Evolutionary conservation across 2,113 vertebrate genomes (phyloP), one percentile per base, ranked within the genome.

Genomic region (zebrafish (Danio rerio)): DNA sequence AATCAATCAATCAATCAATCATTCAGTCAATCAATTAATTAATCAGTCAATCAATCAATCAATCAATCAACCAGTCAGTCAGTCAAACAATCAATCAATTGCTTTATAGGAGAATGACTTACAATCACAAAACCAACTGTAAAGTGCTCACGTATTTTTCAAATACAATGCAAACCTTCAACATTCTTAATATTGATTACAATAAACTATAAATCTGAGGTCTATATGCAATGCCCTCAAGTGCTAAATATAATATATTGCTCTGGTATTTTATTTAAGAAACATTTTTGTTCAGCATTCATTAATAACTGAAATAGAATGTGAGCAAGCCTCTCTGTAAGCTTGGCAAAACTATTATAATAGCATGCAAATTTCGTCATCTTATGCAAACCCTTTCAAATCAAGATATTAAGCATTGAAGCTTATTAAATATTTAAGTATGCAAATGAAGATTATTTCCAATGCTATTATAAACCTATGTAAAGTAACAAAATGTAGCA

Each of bases 381-480:
- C 5, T 68, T 52, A 71, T 52, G n/a, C 69, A 71, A 52, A 31
- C 69, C 7, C 12, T 15, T 8, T 71, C 45, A 71, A 71, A 15
- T 71, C 18, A 0, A 15, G 6, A 71, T 71, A 50, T 52, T 52
- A 50, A 71, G 47, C 18, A 71, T 11, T 71, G 68, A 71, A 50
- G 68, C 68, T 71, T 71, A 71, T 71, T 71, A 71, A 52, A 71
- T 31, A 71, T 71, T 52, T 52, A 52, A 21, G 11, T 52, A 21
- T 71, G 69, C 18, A 71, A 71, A 71, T 71, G 0, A 31, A 68
- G 5, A 31, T 21, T 52, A 20, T 20, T 15, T 52, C 1, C 4
- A 7, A 11, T 31, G 47, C 10, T 52, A 31, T 71, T 21, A 52
- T 45, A 71, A 71, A 45, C 8, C 13, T 18, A 68, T 4, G 4